Evolutionary conservation across 2,113 vertebrate species (phyloP), one percentile per base, ranked within the genome.

Genomic region (Hemicordylus capensis): DNA sequence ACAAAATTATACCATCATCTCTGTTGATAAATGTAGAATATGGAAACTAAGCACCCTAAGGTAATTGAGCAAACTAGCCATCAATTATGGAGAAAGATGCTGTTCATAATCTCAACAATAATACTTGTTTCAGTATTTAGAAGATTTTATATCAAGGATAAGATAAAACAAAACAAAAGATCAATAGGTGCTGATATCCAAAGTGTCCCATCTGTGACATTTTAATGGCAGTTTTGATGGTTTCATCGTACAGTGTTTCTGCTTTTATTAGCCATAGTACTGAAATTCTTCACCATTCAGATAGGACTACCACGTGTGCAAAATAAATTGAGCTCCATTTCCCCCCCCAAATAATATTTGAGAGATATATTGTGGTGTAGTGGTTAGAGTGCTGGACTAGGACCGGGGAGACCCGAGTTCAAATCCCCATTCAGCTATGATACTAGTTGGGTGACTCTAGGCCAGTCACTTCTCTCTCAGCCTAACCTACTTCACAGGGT

Each of bases 181-280:
- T 61, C 46, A 42, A 15, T 28, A 42, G 48, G 59, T 69, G 39
- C 83, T 5, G n/a, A n/a, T n/a, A n/a, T n/a, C 61, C 31, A 56
- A 80, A 51, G 24, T 63, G 83, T 84, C 14, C 51, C 34, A 54
- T 87, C 67, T 73, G 48, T 76, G 83, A 80, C 56, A 91, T 22
- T 87, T 76, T 76, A n/a, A n/a, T n/a, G n/a, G n/a, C n/a, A n/a
- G 46, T 63, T 85, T 82, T 56, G 46, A 75, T 81, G 17, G 28
- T 88, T 90, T 80, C 54, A 26, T 20, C 28, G 67, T n/a, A 4
- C 8, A 44, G 80, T 66, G 5, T 81, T 8, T 88, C 87, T 85
- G 72, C 31, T 89, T 91, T 87, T 80, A 90, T n/a, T n/a, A n/a
- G n/a, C n/a, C n/a, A n/a, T n/a, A n/a, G n/a, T n/a, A n/a, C n/a